Evolutionary conservation across 2,888 invertebrate species (phyloP), one percentile per base, ranked within the genome.

Genomic region (Athripsodes cinereus): DNA sequence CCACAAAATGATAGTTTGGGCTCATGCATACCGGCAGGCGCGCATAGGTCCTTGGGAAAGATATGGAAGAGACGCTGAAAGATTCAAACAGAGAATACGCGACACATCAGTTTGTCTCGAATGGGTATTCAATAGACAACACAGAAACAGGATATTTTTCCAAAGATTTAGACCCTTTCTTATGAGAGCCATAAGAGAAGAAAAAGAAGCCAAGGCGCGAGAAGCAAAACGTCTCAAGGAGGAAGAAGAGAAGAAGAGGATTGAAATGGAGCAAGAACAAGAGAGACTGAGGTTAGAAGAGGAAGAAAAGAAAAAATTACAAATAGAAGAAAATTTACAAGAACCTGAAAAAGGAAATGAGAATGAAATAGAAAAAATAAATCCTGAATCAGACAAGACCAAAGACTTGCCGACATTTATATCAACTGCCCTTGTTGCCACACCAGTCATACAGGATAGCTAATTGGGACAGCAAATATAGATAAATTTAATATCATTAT

Each of bases 11-110:
- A 69, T 80, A 3, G 77, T 80, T 1, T 85, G 85, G 85, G 70
- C 80, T 53, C 82, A 73, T 67, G 85, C 84, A 1, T 82, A 84
- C 61, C 70, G 80, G 3, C 79, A 80, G 51, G 83, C 84, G 10
- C 71, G 85, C 6, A 75, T 76, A 22, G 82, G 84, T 0, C 75
- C 78, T 57, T 86, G 85, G 86, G 81, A 84, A 68, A 70, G 76
- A 59, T 72, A 72, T 64, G 81, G 79, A 0, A 68, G 80, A 0
- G 86, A 86, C 64, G 67, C 78, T 3, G 77, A 75, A 13, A 67
- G 82, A 20, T 82, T 82, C 63, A 73, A 73, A 64, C 67, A 76
- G 63, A 68, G 81, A 60, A 80, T 82, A 59, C 72, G 72, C 0
- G 74, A 77, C 59, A 72, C 75, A 0, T 79, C 80, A 16, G 69